Base-by-base conservation (phyloP, 2,888 invertebrate species). In the Prostheceraeus crozeri region DNA sequence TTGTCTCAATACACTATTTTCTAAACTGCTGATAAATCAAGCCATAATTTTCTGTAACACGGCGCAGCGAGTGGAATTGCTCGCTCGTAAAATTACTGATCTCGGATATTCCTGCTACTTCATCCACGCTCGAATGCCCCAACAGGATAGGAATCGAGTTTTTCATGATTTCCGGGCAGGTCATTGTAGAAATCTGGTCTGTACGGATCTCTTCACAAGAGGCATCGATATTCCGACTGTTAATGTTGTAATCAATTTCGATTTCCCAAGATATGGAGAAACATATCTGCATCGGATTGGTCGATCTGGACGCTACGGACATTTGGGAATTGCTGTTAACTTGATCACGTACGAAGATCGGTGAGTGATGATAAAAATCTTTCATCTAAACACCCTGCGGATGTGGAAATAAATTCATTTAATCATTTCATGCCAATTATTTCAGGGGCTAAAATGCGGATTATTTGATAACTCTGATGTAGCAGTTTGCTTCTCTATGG, bases 21-120 rank as follows among this genome's bases (percentile, higher is more conserved):
- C 94, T 68, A 98, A 98, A 86, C 83, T 98, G 78, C 94, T 96
- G 84, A 94, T 96, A 77, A 94, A 91, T 81, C 98, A 98, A 83
- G 94, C 94, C 71, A 99, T 98, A 74, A 98, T 99, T 79, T 98
- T 98, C 82, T 99, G 98, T 81, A 98, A 98, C 81, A 94, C 94
- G 65, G 96, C 98, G 69, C 96, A 98, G 80, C 85, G 98, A 71
- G 98, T 99, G 67, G 98, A 98, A 79, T 81, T 99, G 70, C 81
- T 98, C 69, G 98, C 98, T 51, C 98, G 98, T 81, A 99, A 99
- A 80, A 98, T 99, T 72, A 98, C 96, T 27, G 98, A 98, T 80
- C 83, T 99, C 71, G 98, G 98, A 60, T 99, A 98, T 79, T 96
- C 96, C 72, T 99, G 98, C 81, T 98, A 96, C 79, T 98, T 98